A percentile compares a stretch with the other conserved stretches of the same genome.
phyloP scores from a whole-genome alignment of 1,140 invertebrate genomes.

The Ditylenchus dipsaci region DNA sequence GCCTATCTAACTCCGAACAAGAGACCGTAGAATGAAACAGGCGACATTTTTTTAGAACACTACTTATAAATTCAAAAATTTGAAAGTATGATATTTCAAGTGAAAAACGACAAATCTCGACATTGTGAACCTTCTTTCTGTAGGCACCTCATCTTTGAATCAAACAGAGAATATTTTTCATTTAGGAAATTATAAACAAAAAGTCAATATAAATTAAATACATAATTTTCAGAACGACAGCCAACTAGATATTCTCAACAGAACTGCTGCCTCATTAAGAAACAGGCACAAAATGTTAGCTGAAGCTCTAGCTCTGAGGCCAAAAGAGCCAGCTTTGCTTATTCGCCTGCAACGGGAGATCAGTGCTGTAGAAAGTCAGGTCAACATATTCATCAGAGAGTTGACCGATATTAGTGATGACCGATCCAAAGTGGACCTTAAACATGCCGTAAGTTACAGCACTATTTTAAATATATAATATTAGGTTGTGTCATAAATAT shows the following conservation, averaged over 20 bases:
- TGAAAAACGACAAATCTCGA: no score
- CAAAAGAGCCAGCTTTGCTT: constrained; percentile 7
- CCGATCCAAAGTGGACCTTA: not conserved
- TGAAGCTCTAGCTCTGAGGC: constrained; percentile 2
- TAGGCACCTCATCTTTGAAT: not conserved
- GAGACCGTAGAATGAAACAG: no score
- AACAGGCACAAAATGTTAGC: constrained; percentile 8
- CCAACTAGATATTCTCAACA: constrained; percentile 19
- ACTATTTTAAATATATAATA: no score
- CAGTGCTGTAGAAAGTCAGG: constrained; percentile 5
- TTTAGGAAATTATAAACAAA: not conserved
- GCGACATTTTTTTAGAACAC: no score
- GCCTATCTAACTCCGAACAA: no score
- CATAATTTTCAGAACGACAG: constrained; percentile 18
- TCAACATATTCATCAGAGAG: constrained; percentile 7
- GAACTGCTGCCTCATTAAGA: constrained; percentile 6
- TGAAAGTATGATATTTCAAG: no score
- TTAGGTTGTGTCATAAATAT: no score
- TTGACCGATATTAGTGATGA: constrained; percentile 8
- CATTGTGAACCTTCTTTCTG: not conserved
- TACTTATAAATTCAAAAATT: no score
- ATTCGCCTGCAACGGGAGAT: constrained; percentile 10
- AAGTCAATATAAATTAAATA: not conserved
- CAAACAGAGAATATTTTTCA: not conserved
- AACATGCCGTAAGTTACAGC: constrained; percentile 2